Evolutionary conservation across 2,113 vertebrate species (phyloP).

Genomic region (Empidonax traillii): DNA sequence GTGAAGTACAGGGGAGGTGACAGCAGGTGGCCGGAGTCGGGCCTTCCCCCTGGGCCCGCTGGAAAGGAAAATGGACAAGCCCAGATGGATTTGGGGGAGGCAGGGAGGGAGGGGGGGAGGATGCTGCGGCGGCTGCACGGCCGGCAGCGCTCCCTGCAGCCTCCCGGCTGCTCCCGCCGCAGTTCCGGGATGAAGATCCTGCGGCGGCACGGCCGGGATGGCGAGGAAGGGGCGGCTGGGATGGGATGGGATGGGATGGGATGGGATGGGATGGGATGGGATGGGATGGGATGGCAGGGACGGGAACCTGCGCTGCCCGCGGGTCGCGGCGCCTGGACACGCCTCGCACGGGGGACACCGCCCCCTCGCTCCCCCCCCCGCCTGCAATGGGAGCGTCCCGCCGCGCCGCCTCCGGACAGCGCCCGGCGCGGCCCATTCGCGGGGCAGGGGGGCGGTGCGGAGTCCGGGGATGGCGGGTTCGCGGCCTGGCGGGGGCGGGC

Average conservation of each 20-base stretch:
- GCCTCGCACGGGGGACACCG: background rate
- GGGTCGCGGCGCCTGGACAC: no score
- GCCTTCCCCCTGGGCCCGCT: background rate
- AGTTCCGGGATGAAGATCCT: no score
- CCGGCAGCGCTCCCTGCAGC: background rate
- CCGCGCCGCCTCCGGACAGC: background rate
- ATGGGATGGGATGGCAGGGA: no score
- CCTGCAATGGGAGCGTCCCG: background rate
- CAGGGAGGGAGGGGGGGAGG: background rate
- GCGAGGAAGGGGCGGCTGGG: no score
- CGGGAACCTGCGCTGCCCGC: background rate
- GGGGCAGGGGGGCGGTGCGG: background rate
- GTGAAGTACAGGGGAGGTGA: background rate
- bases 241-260: no score
- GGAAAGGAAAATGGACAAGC: background rate
- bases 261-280: no score
- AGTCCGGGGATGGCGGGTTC: no score
- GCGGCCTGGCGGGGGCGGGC: background rate
- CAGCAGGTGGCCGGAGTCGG: background rate
- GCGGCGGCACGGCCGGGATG: no score
- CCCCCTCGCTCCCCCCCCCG: rapidly evolving
- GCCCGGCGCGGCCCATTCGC: background rate
- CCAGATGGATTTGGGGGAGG: background rate
- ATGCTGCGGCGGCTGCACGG: background rate
- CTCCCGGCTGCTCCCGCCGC: background rate